Percentiles rank a stretch among this genome's conserved stretches.
These are phyloP conservation scores for Actinernus sp. DNA, from an alignment of 92 coral and sea anemone genomes.

Conservation along the genomic window DNA sequence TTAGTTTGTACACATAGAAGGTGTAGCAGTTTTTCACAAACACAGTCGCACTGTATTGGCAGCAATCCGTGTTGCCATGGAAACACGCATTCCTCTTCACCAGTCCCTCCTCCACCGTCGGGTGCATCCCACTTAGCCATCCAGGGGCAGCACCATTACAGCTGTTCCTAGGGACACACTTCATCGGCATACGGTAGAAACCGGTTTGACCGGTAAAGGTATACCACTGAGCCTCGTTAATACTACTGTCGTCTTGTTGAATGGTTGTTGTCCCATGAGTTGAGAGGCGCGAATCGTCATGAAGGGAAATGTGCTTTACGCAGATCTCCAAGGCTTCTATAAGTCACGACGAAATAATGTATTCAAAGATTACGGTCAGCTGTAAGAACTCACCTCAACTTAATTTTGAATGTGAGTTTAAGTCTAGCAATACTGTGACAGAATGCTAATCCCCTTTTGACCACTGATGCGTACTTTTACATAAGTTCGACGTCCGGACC, in stretches of 20 bases:
- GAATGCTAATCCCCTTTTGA: no score
- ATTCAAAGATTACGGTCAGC: no score
- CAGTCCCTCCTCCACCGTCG: slow-evolving; percentile 17
- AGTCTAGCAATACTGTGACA: no score
- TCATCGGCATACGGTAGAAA: slow-evolving; percentile 11
- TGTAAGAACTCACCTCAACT: no score
- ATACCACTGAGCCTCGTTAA: slow-evolving; percentile 18
- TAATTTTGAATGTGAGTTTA: no score
- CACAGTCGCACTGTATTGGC: slow-evolving; percentile 11
- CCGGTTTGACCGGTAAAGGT: slow-evolving; percentile 2
- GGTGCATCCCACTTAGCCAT: slow-evolving; percentile 11
- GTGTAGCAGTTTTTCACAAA: slow-evolving; percentile 22
- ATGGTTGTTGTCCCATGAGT: slow-evolving; percentile 6
- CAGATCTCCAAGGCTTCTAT: slow-evolving; percentile 10
- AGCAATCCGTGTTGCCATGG: slow-evolving; percentile 17
- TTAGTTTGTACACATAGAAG: slow-evolving; percentile 19
- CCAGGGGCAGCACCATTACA: slow-evolving; percentile 26
- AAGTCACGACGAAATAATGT: no score
- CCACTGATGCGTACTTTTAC: no score
- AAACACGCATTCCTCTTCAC: slow-evolving; percentile 23
- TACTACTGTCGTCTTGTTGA: slow-evolving; percentile 10
- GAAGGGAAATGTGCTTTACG: slow-evolving; percentile 8
- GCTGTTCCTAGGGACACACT: slow-evolving; percentile 1
- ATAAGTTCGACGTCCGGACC: no score
- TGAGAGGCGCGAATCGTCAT: slow-evolving; percentile 10